A percentile compares a stretch with the other conserved stretches of the same genome.
These are phyloP conservation scores for Oostethus manadensis DNA, from an alignment of 2,113 vertebrate genomes.

Conservation along the genomic window DNA sequence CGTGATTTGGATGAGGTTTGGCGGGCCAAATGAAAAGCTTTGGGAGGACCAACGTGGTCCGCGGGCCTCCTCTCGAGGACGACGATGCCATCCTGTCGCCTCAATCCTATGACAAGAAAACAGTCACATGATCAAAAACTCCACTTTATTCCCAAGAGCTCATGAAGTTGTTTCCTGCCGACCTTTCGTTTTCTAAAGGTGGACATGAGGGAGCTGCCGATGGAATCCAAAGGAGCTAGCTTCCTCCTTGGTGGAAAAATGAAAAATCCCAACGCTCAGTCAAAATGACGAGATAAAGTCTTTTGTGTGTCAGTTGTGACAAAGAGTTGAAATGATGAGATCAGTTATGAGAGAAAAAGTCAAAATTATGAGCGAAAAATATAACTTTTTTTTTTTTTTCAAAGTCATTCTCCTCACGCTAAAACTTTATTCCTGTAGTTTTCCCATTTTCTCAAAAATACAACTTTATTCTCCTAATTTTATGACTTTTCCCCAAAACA, in stretches of 20 bases:
- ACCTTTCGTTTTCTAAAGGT: conserved; percentile 55
- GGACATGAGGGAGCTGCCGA: conserved; percentile 57
- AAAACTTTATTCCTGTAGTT: too few species aligned
- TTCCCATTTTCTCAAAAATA: too few species aligned
- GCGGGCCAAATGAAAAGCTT: too few species aligned
- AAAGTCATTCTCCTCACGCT: too few species aligned
- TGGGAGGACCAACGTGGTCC: too few species aligned
- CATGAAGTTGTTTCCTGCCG: background rate
- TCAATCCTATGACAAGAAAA: background rate
- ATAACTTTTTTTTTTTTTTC: too few species aligned
- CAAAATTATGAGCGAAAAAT: background rate
- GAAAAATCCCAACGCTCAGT: background rate
- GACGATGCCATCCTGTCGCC: background rate
- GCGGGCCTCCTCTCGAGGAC: background rate
- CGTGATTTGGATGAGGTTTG: too few species aligned
- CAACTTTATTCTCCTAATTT: too few species aligned
- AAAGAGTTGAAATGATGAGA: too few species aligned
- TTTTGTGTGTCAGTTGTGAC: too few species aligned
- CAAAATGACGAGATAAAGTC: background rate
- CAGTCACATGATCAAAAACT: background rate
- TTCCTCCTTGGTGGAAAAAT: conserved; percentile 60
- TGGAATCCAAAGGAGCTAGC: conserved; percentile 66
- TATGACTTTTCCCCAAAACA: too few species aligned
- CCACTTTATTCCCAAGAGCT: background rate
- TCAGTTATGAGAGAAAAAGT: background rate